Percentiles rank a stretch among this genome's conserved stretches.
Evolutionary conservation across 2,888 invertebrate species (phyloP).

Genomic region (Byasa hedistus): DNA sequence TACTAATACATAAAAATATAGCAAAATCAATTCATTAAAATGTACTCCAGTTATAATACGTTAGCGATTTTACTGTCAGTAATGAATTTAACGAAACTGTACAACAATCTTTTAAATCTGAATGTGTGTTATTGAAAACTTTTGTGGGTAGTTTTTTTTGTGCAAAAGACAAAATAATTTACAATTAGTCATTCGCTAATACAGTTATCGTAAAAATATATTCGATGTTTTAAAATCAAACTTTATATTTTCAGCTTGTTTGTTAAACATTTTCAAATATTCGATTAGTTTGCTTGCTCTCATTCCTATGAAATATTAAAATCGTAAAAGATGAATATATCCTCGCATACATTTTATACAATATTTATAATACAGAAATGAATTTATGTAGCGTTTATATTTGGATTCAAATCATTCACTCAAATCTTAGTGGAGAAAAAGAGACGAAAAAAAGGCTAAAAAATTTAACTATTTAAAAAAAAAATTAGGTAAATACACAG

Average conservation of each 20-base stretch:
- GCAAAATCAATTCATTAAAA: not conserved
- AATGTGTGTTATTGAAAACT: not conserved
- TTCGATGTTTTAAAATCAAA: not conserved
- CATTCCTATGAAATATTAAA: slow-evolving; percentile 10
- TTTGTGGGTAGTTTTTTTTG: not conserved
- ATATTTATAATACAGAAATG: not conserved
- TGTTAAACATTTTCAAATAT: slow-evolving; percentile 9
- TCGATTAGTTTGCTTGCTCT: not conserved
- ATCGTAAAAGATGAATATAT: not conserved
- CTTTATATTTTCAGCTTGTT: not conserved
- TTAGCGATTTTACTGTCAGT: not conserved
- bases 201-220: not conserved
- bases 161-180: not conserved
- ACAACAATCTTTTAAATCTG: not conserved
- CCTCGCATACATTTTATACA: not conserved
- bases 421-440: no score
- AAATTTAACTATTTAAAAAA: no score
- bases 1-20: not conserved
- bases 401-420: no score
- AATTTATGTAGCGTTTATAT: not conserved
- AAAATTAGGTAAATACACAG: no score
- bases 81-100: not conserved
- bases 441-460: no score
- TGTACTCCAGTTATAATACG: not conserved
- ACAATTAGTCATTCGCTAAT: not conserved